Evolutionary conservation across 64 coral and sea anemone species (phyloP), one percentile per base, ranked within the genome.

Genomic region (Anthopleura sola): DNA sequence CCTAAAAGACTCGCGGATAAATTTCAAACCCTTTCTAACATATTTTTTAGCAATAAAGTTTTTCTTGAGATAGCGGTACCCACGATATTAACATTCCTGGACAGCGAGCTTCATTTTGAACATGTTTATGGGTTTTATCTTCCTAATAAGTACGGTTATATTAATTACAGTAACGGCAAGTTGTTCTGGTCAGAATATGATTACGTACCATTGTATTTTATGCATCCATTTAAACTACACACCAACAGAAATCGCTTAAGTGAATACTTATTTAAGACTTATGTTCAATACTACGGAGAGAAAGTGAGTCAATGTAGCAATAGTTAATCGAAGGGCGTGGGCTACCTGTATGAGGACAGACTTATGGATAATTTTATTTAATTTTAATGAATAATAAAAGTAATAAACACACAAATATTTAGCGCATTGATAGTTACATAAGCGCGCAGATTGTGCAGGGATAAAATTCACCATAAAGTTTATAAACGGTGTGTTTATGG

Each of bases 31-130:
- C 38, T 92, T 37, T 92, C 85, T n/a, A 87, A 8, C 8, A 57
- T 87, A 12, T 92, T 92, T 76, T 87, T 56, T 38, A 83, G 36
- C 32, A 68, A 84, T 38, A 20, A 78, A 60, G 82, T 90, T 36
- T 90, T 90, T 40, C 51, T 90, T 26, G 88, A 90, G 47, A 90
- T 90, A 46, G 88, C 88, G 15, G 88, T 82, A 40, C 34, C 88
- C 3, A 85, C 88, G 24, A 85, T 85, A 29, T 24, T 90, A 23
- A 71, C 60, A 34, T 75, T 90, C 44, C 68, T 90, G 28, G 88
- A 90, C 55, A 49, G 48, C 3, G 36, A 62, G 66, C 28, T 32
- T 7, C 74, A 90, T 38, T 74, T 58, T 36, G 32, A 74, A 1
- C 40, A 77, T 15, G 37, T 76, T 39, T 36, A 56, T 49, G 88